Base-by-base conservation (phyloP, 2,888 invertebrate genomes). In the Nomada fabriciana region DNA sequence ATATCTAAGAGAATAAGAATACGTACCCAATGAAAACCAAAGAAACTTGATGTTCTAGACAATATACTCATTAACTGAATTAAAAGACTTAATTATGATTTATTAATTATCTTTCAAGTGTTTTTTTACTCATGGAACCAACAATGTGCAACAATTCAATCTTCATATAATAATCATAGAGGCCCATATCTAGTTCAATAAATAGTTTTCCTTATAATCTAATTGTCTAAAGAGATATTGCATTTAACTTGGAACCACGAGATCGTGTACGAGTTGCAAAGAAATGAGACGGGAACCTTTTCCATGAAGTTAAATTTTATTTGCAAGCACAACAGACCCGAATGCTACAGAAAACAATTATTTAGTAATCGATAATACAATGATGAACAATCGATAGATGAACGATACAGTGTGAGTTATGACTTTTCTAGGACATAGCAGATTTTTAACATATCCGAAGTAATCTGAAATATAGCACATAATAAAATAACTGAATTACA, bases 221-320 rank as follows among this genome's bases (percentile, higher is more conserved):
- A 13, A 47, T 47, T 47, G 11, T 47, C 15, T 47, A 36, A 36
- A 36, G 7, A 36, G 7, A 36, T 36, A 36, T 36, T 36, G 5
- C 7, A 36, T 36, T 47, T 23, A 15, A 68, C 15, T 55, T 42
- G 15, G 9, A 29, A 11, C 2, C 25, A 59, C n/a, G n/a, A 5
- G 11, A 23, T 18, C n/a, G 18, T 42, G 9, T 53, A 42, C n/a
- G 23, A 10, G 55, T 43, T 23, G 5, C 20, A 60, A 61, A 11
- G 25, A 13, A 71, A 36, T 23, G n/a, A 20, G 50, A 23, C 2
- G 42, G 29, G 18, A 52, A 68, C 2, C 47, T 18, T 67, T 64
- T 79, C 29, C 36, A 63, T 59, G 57, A 89, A 88, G 75, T 74
- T 68, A 80, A 88, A 82, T 82, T 88, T 89, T 86, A 88, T 88